Evolutionary conservation across 1,140 invertebrate species (phyloP).

Genomic region (Harlomillsia oculata): DNA sequence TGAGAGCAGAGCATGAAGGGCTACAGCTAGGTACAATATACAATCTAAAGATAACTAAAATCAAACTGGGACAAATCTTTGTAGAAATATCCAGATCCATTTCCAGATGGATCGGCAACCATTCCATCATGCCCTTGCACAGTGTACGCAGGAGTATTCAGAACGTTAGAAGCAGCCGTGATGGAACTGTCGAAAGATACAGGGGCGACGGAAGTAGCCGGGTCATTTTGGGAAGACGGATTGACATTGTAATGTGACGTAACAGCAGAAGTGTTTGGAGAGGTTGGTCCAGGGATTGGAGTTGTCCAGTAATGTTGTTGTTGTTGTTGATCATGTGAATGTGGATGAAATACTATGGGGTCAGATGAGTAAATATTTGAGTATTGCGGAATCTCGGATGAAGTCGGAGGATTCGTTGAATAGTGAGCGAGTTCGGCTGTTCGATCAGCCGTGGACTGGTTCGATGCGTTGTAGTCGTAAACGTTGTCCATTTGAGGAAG

Average conservation of each 20-base stretch:
- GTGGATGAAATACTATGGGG: no score
- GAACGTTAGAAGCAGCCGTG: slow-evolving; percentile 21
- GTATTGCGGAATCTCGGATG: no score
- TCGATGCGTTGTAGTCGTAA: no score
- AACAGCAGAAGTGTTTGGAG: slow-evolving; percentile 1
- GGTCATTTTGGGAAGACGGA: slow-evolving; percentile 4
- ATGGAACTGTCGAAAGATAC: slow-evolving; percentile 23
- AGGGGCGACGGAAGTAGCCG: background rate
- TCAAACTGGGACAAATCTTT: slow-evolving; percentile 24
- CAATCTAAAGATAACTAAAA: slow-evolving; percentile 21
- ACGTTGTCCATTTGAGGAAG: no score
- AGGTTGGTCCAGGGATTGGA: background rate
- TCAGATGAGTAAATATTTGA: slow-evolving; percentile 4
- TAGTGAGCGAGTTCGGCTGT: no score
- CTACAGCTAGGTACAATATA: no score
- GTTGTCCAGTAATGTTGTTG: slow-evolving; percentile 23
- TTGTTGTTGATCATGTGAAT: slow-evolving; percentile 10
- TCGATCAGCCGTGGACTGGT: no score
- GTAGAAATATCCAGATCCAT: slow-evolving; percentile 20
- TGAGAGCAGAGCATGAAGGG: no score
- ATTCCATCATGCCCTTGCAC: slow-evolving; percentile 10
- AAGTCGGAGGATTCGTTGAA: no score
- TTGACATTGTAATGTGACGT: slow-evolving; percentile 13
- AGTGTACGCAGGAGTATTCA: slow-evolving; percentile 21
- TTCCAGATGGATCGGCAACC: slow-evolving; percentile 17